phyloP scores from a whole-genome alignment of 1,140 invertebrate genomes.

The Ceratitis capitata region DNA sequence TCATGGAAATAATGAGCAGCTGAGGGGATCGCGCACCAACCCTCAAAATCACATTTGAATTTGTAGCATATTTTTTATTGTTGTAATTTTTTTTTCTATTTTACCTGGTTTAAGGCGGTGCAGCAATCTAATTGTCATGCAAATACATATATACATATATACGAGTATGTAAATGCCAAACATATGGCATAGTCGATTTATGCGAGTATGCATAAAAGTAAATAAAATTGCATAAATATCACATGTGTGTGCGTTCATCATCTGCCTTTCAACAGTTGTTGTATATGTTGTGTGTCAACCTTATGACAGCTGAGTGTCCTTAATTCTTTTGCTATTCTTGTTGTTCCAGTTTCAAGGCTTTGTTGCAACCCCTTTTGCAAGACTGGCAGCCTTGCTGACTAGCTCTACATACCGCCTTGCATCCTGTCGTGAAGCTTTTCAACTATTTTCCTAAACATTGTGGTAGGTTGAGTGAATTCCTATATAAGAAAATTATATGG shows the following conservation, averaged over 20 bases:
- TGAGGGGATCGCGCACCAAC: not conserved
- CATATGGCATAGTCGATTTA: not conserved
- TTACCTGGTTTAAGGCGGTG: constrained; percentile 23
- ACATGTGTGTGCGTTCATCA: not conserved
- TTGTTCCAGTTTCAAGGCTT: not conserved
- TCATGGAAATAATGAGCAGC: not conserved
- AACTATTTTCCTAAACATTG: constrained; percentile 24
- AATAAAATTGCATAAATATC: not conserved
- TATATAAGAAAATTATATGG: not conserved
- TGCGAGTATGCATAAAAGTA: too few relatives aligned
- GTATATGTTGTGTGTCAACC: not conserved
- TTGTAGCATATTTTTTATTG: not conserved
- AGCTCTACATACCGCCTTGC: too few relatives aligned
- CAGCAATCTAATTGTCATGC: not conserved
- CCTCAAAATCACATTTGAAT: not conserved
- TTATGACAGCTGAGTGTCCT: not conserved
- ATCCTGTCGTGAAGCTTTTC: not conserved
- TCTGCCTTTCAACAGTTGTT: not conserved
- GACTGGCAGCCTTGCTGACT: not conserved
- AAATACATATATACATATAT: not conserved
- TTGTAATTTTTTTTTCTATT: not conserved
- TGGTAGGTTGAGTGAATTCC: not conserved
- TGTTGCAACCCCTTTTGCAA: not conserved
- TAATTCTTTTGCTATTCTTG: not conserved
- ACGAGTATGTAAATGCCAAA: not conserved